Percentiles rank a stretch among this genome's conserved stretches.
Evolutionary conservation across 2,113 vertebrate genomes (phyloP).

Genomic region (Varanus komodoensis): DNA sequence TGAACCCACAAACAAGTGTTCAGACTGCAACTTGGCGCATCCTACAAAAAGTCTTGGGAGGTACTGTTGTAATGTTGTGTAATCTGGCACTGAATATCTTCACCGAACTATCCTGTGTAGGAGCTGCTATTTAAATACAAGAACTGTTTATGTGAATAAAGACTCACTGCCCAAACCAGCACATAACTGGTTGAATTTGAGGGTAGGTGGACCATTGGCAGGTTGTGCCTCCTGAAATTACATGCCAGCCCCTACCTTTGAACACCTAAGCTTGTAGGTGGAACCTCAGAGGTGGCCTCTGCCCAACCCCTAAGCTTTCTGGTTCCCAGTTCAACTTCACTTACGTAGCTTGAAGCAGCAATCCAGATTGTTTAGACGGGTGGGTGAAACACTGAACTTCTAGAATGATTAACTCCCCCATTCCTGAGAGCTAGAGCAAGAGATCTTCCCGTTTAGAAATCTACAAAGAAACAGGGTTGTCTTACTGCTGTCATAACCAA

Average conservation of each 20-base stretch:
- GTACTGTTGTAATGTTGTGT: neutral
- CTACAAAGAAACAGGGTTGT: neutral
- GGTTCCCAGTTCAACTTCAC: neutral
- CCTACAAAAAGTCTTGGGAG: neutral
- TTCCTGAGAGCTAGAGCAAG: neutral
- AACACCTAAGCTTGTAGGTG: neutral
- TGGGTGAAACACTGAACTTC: neutral
- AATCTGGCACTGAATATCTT: neutral
- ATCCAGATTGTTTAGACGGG: neutral
- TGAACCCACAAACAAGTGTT: neutral
- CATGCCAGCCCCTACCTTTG: neutral
- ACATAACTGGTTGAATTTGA: neutral
- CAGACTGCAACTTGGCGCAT: neutral
- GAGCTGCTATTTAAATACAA: neutral
- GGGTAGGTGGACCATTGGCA: neutral
- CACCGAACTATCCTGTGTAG: neutral
- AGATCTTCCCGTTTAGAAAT: neutral
- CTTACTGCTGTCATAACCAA: neutral
- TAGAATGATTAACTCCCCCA: neutral
- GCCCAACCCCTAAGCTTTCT: neutral
- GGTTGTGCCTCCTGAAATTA: neutral
- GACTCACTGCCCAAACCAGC: neutral
- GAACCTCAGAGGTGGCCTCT: neutral
- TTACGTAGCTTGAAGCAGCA: neutral
- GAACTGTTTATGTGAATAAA: no score